Percentiles rank a stretch among this genome's conserved stretches.
Evolutionary conservation across 2,888 invertebrate genomes (phyloP).

Genomic region (Pinctada fucata): DNA sequence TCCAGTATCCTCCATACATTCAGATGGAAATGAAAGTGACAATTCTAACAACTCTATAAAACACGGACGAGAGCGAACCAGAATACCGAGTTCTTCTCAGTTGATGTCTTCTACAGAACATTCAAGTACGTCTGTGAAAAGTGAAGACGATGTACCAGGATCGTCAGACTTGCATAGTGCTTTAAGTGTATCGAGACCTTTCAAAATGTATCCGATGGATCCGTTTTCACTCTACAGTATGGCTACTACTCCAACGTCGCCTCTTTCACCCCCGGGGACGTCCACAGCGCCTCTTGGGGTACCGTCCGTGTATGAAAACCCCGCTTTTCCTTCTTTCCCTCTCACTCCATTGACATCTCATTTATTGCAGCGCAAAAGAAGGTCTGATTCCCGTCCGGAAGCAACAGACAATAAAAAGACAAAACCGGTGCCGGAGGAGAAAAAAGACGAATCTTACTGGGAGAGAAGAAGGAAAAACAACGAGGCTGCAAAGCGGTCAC

Average conservation of each 20-base stretch:
- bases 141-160: slow-evolving; percentile 21
- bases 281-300: slow-evolving; percentile 42
- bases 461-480: slow-evolving; percentile 69
- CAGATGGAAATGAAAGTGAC: slow-evolving; percentile 53
- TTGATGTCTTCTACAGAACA: slow-evolving; percentile 21
- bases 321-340: slow-evolving; percentile 57
- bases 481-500: slow-evolving; percentile 69
- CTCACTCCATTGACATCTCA: slow-evolving; percentile 68
- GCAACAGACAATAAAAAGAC: slow-evolving; percentile 52
- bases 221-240: slow-evolving; percentile 48
- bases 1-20: slow-evolving; percentile 43
- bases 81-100: slow-evolving; percentile 15
- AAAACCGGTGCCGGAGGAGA: slow-evolving; percentile 63
- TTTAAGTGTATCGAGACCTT: slow-evolving; percentile 50
- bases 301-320: slow-evolving; percentile 55
- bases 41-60: slow-evolving; percentile 32
- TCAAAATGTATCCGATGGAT: slow-evolving; percentile 66
- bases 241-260: slow-evolving; percentile 40
- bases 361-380: slow-evolving; percentile 64
- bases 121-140: slow-evolving; percentile 29
- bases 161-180: slow-evolving; percentile 22
- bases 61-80: slow-evolving; percentile 39
- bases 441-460: slow-evolving; percentile 69
- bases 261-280: slow-evolving; percentile 47
- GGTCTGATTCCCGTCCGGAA: slow-evolving; percentile 59